Evolutionary conservation across 2,113 vertebrate species (phyloP).

Genomic region (Vulpes ferrilata): DNA sequence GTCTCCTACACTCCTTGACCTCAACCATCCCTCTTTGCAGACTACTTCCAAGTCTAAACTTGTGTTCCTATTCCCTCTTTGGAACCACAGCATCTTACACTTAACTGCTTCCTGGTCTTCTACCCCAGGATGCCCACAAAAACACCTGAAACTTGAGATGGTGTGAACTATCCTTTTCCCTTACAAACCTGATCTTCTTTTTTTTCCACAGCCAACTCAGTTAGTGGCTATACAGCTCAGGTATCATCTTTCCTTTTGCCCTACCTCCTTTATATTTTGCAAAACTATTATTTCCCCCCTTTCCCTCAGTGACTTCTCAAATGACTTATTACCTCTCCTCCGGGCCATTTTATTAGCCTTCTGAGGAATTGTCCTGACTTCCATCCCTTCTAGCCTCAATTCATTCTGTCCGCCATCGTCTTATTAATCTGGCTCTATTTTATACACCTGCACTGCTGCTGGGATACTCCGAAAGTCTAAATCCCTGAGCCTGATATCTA

Average conservation of each 20-base stretch:
- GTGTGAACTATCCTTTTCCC: background rate
- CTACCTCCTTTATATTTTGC: background rate
- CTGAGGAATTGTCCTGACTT: background rate
- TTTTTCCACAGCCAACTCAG: background rate
- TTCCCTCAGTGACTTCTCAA: background rate
- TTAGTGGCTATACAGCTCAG: background rate
- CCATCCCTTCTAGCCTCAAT: background rate
- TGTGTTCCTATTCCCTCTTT: background rate
- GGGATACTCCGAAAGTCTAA: background rate
- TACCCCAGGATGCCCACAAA: background rate
- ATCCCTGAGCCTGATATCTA: background rate
- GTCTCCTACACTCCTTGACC: background rate
- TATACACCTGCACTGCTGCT: background rate
- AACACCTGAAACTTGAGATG: background rate
- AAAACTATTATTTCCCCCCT: background rate
- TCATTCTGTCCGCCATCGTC: background rate
- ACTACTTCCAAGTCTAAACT: background rate
- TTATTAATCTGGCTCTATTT: background rate
- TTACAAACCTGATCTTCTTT: background rate
- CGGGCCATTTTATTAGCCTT: background rate
- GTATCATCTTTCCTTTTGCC: background rate
- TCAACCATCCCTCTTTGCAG: background rate
- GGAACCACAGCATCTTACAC: background rate
- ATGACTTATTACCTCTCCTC: background rate
- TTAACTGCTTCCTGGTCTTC: background rate